phyloP scores from a whole-genome alignment of 2,797 vertebrate genomes.

The Pipistrellus kuhlii region DNA sequence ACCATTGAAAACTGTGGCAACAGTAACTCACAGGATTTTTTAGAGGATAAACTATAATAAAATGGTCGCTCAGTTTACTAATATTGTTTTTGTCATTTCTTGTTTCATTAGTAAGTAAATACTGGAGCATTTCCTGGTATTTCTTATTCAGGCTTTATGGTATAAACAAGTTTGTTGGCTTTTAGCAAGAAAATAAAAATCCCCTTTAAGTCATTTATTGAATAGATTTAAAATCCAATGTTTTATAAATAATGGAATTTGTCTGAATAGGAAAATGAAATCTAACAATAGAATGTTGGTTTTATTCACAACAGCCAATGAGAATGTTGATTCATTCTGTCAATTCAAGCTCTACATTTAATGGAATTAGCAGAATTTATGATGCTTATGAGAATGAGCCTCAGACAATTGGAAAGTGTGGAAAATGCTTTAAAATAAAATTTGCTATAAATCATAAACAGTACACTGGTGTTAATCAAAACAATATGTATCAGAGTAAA shows the following conservation, averaged over 20 bases:
- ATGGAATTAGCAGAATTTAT: conserved; percentile 63
- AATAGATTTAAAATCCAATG: conserved; percentile 1
- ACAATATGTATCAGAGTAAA: neutral
- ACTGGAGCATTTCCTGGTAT: neutral
- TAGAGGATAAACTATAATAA: neutral
- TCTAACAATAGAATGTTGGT: neutral
- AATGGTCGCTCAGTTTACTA: neutral
- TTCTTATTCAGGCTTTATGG: conserved; percentile 1
- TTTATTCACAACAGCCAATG: neutral
- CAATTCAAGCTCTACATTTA: neutral
- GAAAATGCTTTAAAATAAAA: conserved; percentile 54
- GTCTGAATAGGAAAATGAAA: conserved; percentile 38
- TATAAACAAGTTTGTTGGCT: neutral
- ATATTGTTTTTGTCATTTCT: neutral
- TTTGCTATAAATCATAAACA: conserved; percentile 39
- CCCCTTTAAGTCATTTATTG: neutral
- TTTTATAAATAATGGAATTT: conserved; percentile 38
- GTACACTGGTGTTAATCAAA: neutral
- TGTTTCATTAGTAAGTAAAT: neutral
- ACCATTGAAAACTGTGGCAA: neutral
- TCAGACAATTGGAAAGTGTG: neutral
- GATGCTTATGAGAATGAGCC: conserved; percentile 19
- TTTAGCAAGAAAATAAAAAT: conserved; percentile 23
- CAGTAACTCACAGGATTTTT: neutral
- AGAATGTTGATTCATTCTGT: neutral